Evolutionary conservation across 2,888 invertebrate genomes (phyloP).

Genomic region (Athalia cordata): DNA sequence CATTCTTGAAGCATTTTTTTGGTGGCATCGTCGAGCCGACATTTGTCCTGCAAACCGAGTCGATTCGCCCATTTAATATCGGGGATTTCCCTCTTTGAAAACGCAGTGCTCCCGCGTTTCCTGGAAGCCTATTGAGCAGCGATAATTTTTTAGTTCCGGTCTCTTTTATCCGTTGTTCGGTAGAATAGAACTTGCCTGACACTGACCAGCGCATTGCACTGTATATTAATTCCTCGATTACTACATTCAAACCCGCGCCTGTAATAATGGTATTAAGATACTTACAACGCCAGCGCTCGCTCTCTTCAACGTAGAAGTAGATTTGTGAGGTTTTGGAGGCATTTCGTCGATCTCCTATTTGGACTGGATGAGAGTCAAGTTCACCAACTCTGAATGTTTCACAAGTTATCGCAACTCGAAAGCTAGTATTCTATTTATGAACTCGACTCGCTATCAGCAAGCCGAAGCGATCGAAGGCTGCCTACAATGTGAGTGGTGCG

Average conservation of each 20-base stretch:
- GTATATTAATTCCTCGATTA: too few species aligned
- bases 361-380: background rate
- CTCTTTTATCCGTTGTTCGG: background rate
- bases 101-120: background rate
- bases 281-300: background rate
- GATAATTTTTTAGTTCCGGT: background rate
- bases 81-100: constrained; percentile 59
- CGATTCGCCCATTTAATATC: constrained; percentile 68
- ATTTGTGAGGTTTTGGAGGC: constrained; percentile 1
- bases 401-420: background rate
- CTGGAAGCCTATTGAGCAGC: background rate
- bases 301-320: background rate
- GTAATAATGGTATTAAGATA: background rate
- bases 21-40: constrained; percentile 67
- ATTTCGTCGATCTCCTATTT: background rate
- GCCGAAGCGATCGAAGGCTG: too few species aligned
- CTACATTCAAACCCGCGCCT: too few species aligned
- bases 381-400: background rate
- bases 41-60: constrained; percentile 64
- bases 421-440: background rate
- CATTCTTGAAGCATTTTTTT: constrained; percentile 62
- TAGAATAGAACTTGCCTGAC: too few species aligned
- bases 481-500: too few species aligned
- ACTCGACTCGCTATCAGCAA: too few species aligned
- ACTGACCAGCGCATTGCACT: too few species aligned